Percentiles rank a stretch among this genome's conserved stretches.
phyloP scores from a whole-genome alignment of 2,888 invertebrate genomes.

The Tetragonula carbonaria region DNA sequence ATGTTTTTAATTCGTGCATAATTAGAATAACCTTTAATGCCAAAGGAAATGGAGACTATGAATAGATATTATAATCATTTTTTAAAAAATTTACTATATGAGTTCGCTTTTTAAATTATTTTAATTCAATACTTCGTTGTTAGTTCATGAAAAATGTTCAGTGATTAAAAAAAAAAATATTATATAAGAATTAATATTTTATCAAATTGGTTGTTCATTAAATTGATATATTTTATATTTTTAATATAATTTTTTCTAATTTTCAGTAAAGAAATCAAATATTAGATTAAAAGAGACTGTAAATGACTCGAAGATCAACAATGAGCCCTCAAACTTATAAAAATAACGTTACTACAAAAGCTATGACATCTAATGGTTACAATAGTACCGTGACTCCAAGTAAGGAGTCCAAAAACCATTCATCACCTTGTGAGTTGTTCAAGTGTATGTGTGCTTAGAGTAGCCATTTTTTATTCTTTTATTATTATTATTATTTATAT shows the following conservation, averaged over 20 bases:
- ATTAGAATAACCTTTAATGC: conserved; percentile 76
- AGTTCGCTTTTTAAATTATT: neutral
- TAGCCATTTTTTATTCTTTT: conserved; percentile 77
- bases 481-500: conserved; percentile 39
- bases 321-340: conserved; percentile 86
- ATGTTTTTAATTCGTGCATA: conserved; percentile 65
- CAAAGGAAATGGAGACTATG: conserved; percentile 56
- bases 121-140: neutral
- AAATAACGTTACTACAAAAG: conserved; percentile 82
- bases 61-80: conserved; percentile 14
- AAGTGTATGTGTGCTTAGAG: conserved; percentile 83
- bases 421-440: conserved; percentile 83
- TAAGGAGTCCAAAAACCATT: conserved; percentile 78
- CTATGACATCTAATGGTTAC: conserved; percentile 82
- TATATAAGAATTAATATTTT: neutral
- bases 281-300: conserved; percentile 45
- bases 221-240: neutral
- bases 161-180: neutral
- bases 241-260: neutral
- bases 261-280: conserved; percentile 64
- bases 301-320: conserved; percentile 67
- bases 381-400: conserved; percentile 70
- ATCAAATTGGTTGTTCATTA: neutral
- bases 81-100: neutral
- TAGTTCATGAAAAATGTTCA: neutral